phyloP scores from a whole-genome alignment of 2,888 invertebrate genomes.

The Polyommatus iphigenia region DNA sequence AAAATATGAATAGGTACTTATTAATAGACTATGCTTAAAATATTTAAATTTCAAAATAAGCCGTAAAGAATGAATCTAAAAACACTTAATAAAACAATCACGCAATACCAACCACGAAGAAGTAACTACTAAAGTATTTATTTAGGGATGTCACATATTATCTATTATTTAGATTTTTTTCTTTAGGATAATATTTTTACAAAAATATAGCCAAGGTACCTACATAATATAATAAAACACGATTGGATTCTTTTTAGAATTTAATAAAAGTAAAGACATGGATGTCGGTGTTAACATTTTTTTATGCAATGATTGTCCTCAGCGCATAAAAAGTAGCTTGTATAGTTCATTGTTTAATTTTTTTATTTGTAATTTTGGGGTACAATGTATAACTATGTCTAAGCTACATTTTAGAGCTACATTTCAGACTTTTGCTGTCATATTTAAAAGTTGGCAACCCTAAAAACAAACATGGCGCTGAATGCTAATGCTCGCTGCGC shows the following conservation, averaged over 20 bases:
- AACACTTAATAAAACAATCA: slow-evolving; percentile 67
- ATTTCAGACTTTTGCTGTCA: neutral
- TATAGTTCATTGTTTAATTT: too few relatives aligned
- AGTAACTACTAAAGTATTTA: slow-evolving; percentile 35
- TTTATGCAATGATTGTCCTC: too few relatives aligned
- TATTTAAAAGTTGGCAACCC: neutral
- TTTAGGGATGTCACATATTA: neutral
- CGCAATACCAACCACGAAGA: slow-evolving; percentile 51
- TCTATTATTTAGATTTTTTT: neutral
- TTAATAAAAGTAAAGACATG: too few relatives aligned
- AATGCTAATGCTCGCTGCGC: slow-evolving; percentile 65
- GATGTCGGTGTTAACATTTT: too few relatives aligned
- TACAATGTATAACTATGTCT: too few relatives aligned
- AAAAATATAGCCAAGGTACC: neutral
- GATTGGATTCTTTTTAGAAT: neutral
- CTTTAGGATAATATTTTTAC: neutral
- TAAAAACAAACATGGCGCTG: slow-evolving; percentile 69
- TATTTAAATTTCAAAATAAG: slow-evolving; percentile 22
- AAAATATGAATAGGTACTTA: neutral
- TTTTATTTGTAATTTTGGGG: too few relatives aligned
- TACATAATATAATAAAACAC: neutral
- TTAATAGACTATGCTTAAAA: neutral
- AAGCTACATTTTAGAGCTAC: neutral
- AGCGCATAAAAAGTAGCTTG: too few relatives aligned
- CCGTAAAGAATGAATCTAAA: slow-evolving; percentile 49